A percentile compares a stretch with the other conserved stretches of the same genome.
phyloP scores from a whole-genome alignment of 2,113 vertebrate species.

The Gobius niger region DNA sequence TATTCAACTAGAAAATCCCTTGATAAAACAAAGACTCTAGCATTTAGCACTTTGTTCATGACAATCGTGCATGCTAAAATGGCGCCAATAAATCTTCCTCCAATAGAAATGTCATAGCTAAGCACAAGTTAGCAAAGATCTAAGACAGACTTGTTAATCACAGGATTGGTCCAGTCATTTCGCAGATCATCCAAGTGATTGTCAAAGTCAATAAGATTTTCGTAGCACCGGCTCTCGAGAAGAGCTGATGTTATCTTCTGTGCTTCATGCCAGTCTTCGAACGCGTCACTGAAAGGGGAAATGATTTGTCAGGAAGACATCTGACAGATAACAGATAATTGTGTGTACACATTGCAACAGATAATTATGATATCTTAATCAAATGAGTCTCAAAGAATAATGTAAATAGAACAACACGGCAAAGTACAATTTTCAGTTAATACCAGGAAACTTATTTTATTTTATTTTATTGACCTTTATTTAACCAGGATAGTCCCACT shows the following conservation, averaged over 20 bases:
- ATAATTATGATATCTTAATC: neutral
- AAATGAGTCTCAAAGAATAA: neutral
- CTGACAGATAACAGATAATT: neutral
- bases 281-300: slow-evolving; percentile 81
- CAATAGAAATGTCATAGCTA: neutral
- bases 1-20: slow-evolving; percentile 36
- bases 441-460: slow-evolving; percentile 74
- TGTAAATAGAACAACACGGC: too few species aligned
- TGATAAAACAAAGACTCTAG: slow-evolving; percentile 48
- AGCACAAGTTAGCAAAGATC: slow-evolving; percentile 84
- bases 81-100: slow-evolving; percentile 40
- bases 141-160: slow-evolving; percentile 95
- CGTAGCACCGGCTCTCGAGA: slow-evolving; percentile 89
- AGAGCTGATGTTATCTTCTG: slow-evolving; percentile 89
- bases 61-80: slow-evolving; percentile 52
- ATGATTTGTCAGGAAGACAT: neutral
- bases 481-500: too few species aligned
- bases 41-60: slow-evolving; percentile 30
- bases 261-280: slow-evolving; percentile 94
- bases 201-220: slow-evolving; percentile 93
- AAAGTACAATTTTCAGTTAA: neutral
- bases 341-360: neutral
- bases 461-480: too few species aligned
- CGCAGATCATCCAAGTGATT: slow-evolving; percentile 96
- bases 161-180: slow-evolving; percentile 97